phyloP scores from a whole-genome alignment of 2,113 vertebrate species.

The Platichthys flesus region DNA sequence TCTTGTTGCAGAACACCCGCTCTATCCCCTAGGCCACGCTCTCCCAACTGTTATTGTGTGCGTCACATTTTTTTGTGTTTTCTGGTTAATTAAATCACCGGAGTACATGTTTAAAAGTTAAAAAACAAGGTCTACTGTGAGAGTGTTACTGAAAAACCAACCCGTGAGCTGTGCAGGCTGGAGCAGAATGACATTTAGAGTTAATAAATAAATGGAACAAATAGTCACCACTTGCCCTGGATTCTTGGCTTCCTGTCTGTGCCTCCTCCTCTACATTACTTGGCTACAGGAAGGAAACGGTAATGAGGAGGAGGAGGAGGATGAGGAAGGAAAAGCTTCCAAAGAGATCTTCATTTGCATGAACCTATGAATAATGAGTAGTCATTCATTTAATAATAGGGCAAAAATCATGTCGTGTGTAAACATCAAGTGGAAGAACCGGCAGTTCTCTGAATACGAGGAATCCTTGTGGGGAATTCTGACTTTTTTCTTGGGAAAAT shows the following conservation, averaged over 20 bases:
- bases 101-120: neutral
- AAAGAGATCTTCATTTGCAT: neutral
- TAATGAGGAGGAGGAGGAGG: neutral
- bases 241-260: slow-evolving; percentile 6
- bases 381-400: slow-evolving; percentile 2
- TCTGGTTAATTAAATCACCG: neutral
- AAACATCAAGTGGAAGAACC: neutral
- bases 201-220: neutral
- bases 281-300: neutral
- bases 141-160: too few relatives aligned
- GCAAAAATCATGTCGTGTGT: neutral
- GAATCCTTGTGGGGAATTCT: neutral
- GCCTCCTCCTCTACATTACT: slow-evolving; percentile 2
- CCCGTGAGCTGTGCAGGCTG: neutral
- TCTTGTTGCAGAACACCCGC: too few relatives aligned
- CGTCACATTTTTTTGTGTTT: too few relatives aligned
- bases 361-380: slow-evolving; percentile 4
- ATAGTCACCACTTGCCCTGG: neutral
- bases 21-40: too few relatives aligned
- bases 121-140: neutral
- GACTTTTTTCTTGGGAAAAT: too few relatives aligned
- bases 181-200: neutral
- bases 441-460: neutral
- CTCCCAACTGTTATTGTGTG: too few relatives aligned
- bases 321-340: neutral